phyloP scores from a whole-genome alignment of 2,113 vertebrate genomes.

The Oriolus oriolus region DNA sequence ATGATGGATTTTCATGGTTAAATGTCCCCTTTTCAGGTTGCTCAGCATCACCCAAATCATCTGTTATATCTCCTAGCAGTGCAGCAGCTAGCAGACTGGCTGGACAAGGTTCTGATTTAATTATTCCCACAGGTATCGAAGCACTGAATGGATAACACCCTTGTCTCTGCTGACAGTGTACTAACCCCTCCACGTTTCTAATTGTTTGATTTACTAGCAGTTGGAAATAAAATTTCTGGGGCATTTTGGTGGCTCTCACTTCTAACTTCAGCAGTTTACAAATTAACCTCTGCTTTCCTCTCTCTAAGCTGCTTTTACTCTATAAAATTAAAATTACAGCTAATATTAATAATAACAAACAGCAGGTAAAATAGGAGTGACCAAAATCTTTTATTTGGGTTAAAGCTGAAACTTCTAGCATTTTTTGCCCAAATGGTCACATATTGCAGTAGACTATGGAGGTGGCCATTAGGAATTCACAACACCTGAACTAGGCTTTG shows the following conservation, averaged over 20 bases:
- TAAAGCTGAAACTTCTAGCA: neutral
- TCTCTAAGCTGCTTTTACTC: neutral
- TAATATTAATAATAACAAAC: neutral
- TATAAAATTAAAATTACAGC: neutral
- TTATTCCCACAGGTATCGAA: constrained; percentile 86
- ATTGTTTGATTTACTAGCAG: constrained; percentile 39
- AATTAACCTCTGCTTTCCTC: constrained; percentile 3
- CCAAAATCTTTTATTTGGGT: neutral
- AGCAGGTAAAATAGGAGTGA: neutral
- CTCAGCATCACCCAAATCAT: constrained; percentile 80
- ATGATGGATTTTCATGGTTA: constrained; percentile 59
- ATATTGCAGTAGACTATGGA: neutral
- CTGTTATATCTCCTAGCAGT: constrained; percentile 85
- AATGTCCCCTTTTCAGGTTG: constrained; percentile 85
- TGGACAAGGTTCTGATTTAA: constrained; percentile 83
- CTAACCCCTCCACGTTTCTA: constrained; percentile 53
- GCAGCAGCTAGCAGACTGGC: constrained; percentile 88
- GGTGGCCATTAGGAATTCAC: neutral
- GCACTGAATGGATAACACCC: constrained; percentile 45
- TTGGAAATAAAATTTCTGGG: constrained; percentile 4
- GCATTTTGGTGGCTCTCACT: neutral
- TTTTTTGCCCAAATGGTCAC: neutral
- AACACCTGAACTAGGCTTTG: neutral
- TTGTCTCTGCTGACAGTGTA: constrained; percentile 59
- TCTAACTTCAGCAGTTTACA: neutral